Percentiles rank a stretch among this genome's conserved stretches.
phyloP scores from a whole-genome alignment of 2,113 vertebrate species.

The Antigone vipio region DNA sequence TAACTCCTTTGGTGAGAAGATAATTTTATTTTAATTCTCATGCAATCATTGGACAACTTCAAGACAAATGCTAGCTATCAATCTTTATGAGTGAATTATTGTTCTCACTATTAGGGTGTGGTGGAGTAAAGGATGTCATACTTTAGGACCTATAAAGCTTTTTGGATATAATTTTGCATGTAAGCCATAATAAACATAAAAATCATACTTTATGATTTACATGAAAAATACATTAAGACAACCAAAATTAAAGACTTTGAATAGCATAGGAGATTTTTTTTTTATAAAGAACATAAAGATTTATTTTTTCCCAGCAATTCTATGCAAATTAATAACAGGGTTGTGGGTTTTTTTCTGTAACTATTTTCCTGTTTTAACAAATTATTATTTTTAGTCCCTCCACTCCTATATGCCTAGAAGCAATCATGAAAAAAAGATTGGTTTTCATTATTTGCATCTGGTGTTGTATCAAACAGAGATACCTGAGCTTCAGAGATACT shows the following conservation, averaged over 20 bases:
- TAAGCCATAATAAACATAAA: constrained; percentile 70
- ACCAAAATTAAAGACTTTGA: constrained; percentile 57
- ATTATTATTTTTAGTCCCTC: constrained; percentile 18
- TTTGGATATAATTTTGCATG: constrained; percentile 70
- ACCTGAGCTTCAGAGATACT: neutral
- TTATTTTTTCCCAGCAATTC: constrained; percentile 16
- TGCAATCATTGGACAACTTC: constrained; percentile 70
- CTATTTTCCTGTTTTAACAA: neutral
- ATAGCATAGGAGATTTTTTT: neutral
- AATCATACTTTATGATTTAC: constrained; percentile 52
- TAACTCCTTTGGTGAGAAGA: constrained; percentile 75
- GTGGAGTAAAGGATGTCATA: constrained; percentile 66
- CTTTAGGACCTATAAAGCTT: constrained; percentile 69
- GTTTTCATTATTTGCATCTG: neutral
- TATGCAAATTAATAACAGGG: constrained; percentile 16
- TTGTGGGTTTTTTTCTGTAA: neutral
- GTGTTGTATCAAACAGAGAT: neutral
- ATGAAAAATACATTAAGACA: constrained; percentile 57
- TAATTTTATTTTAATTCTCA: constrained; percentile 84
- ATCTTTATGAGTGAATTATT: constrained; percentile 76
- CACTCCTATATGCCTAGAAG: neutral
- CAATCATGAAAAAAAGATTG: neutral
- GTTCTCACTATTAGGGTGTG: constrained; percentile 71
- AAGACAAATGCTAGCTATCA: constrained; percentile 71
- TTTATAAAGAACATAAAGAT: neutral